Evolutionary conservation across 1,140 invertebrate genomes (phyloP), one percentile per base, ranked within the genome.

Genomic region (Drosophila parabipectinata): DNA sequence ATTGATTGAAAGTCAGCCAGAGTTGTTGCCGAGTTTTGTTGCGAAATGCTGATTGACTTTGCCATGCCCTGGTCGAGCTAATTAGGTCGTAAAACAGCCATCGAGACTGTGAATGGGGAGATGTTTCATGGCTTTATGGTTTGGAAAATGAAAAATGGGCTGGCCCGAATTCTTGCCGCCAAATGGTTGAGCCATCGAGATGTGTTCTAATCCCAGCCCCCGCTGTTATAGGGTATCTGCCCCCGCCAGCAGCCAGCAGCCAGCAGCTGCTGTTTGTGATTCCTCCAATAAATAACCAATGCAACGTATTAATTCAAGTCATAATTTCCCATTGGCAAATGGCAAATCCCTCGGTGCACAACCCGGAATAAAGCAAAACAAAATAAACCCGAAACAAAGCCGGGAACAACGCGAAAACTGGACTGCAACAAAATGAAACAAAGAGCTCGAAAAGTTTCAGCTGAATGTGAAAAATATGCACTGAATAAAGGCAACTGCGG

Each of bases 1-100:
- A 79, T 79, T 79, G 77, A 79, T 79, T 79, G 77, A 68, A 79
- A 79, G 64, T 71, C 58, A 54, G 71, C 59, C 77, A 62, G 74
- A 79, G 72, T 74, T 74, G 76, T 69, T 56, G 61, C 68, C 55
- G 62, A 68, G 73, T 41, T 76, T 76, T 76, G 63, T 54, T 58
- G 60, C 41, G 50, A 62, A 64, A 64, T 64, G 51, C 41, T 68
- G 66, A 69, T 71, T 44, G 67, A 71, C 52, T 41, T 15, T 9
- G 3, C n/a, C n/a, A 37, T 68, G 18, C 63, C 64, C 66, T 69
- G 15, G 41, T 10, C 62, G 10, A 24, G 41, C 50, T 68, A 68
- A 69, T 69, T 69, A 18, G 63, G 63, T 56, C 39, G 68, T 37
- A 37, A 37, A 37, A 37, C 4, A 37, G 4, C 34, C 34, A 37